Base-by-base conservation (phyloP, 2,888 invertebrate species). In the Ectemnius lituratus region DNA sequence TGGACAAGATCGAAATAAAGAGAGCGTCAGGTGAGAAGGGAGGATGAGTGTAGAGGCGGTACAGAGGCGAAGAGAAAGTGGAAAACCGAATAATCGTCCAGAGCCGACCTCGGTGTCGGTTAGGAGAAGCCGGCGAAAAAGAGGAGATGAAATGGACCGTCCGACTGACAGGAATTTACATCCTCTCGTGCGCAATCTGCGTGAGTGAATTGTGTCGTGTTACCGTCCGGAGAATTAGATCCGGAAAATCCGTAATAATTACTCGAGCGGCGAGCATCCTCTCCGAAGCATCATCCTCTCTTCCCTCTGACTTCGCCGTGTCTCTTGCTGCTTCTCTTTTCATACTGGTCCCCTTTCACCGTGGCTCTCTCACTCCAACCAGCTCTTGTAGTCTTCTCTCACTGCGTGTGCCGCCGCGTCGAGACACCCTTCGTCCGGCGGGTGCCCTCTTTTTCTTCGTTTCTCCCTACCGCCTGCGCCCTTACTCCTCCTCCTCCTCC, bases 221-320 rank as follows among this genome's bases (percentile, higher is more conserved):
- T 90, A 88, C 88, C 88, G 89, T 87, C 85, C 88, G 86, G 88
- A 89, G 90, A 90, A 90, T 90, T 89, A 89, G 89, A 90, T 89
- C 88, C 88, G 88, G 88, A 89, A 89, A 90, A 90, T 90, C 90
- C 89, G 88, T 89, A 90, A 89, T 90, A 90, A 90, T 90, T 90
- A 88, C 89, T 89, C 88, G 86, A 86, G 85, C 84, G 82, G 85
- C 84, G 86, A 11, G 37, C 37, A 37, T 37, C 37, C 85, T 84
- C 84, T 76, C 87, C 87, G 85, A 86, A 86, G 87, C 86, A 83
- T 85, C 82, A 37, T 37, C 37, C 37, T 37, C 80, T 78, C 78
- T 71, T 71, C 80, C 78, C 79, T 62, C 74, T 60, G 71, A 78
- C 75, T 77, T 76, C 66, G 71, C 67, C 72, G 63, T 71, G 59